Base-by-base conservation (phyloP, 2,797 vertebrate species). In the Scleropages formosus region DNA sequence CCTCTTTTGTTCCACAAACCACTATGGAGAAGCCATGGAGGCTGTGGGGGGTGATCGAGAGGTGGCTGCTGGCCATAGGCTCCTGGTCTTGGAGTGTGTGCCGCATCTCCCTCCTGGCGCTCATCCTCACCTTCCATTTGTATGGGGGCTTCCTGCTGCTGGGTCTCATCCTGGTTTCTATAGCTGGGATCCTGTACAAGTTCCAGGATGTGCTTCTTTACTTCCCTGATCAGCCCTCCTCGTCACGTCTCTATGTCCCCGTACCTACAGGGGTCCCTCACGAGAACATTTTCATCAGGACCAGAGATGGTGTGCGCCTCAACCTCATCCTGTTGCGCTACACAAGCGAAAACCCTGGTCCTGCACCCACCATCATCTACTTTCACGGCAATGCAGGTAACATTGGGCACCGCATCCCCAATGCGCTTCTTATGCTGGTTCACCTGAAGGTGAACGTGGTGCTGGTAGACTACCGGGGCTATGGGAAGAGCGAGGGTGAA, bases 311-410 rank as follows among this genome's bases (percentile, higher is more conserved):
- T 44, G 91, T 99, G 63, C 94, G 95, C 82, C 94, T 99, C 56
- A 98, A 98, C 86, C 94, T 99, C 74, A 96, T 99, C 79, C 87
- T 99, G 81, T 93, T 99, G 60, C 93, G 95, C 79, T 97, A 96
- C 90, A 97, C 95, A 0, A 97, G 96, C 61, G 96, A 97, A 75
- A 91, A 92, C 76, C 89, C 90, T 12, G 86, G 86, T 0, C 90
- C 94, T 81, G 94, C 94, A 24, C 97, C 98, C 31, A 99, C 97
- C 71, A 90, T 99, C 78, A 94, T 99, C 82, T 99, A 99, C 89
- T 99, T 99, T 85, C 98, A 99, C 0, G 98, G 98, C 15, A 99
- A 99, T 0, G 98, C 98, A 1, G 98, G 98, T 79, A 99, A 99
- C 84, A 94, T 99, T 65, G 98, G 98, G 59, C 98, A 99, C 89